Evolutionary conservation across 1,140 invertebrate species (phyloP), one percentile per base, ranked within the genome.

Genomic region (Caenorhabditis brenneri): DNA sequence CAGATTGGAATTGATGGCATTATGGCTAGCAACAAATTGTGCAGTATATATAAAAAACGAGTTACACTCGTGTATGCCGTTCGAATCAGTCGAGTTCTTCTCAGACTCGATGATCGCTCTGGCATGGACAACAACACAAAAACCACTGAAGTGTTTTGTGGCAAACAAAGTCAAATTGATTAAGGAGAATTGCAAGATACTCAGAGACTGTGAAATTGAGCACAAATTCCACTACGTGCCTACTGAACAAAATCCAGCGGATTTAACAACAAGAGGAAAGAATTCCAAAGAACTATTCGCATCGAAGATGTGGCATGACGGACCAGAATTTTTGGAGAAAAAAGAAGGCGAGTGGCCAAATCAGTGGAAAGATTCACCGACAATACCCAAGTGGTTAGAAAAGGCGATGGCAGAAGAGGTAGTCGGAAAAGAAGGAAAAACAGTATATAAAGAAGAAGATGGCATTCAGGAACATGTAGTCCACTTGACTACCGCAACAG

Each of bases 1-100:
- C 5, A 86, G 89, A 65, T 82, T 91, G 9, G 91, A 91, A 86
- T 84, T 92, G 9, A 79, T 91, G 80, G 91, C 88, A 16, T 89
- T 90, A 9, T 69, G 87, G 3, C 88, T 91, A 4, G 90, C 87
- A 36, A 87, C 88, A 22, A 53, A 91, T 82, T 81, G 91, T 19
- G 58, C 53, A 31, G 79, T 81, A 9, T 82, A 49, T 9, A 4
- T 83, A 19, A 9, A 24, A 19, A 48, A 83, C 12, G 79, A 46
- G 16, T 19, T 83, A 12, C 33, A 51, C 1, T 19, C 16, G n/a
- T n/a, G n/a, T n/a, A n/a, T 51, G 16, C 49, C 49, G n/a, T 51
- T 51, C n/a, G 49, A 51, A 51, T 19, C 15, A 1, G 49, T 51
- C n/a, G n/a, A n/a, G n/a, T n/a, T n/a, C n/a, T n/a, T n/a, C n/a